phyloP scores from a whole-genome alignment of 2,888 invertebrate genomes.

The Zhuqinia jingwanae region DNA sequence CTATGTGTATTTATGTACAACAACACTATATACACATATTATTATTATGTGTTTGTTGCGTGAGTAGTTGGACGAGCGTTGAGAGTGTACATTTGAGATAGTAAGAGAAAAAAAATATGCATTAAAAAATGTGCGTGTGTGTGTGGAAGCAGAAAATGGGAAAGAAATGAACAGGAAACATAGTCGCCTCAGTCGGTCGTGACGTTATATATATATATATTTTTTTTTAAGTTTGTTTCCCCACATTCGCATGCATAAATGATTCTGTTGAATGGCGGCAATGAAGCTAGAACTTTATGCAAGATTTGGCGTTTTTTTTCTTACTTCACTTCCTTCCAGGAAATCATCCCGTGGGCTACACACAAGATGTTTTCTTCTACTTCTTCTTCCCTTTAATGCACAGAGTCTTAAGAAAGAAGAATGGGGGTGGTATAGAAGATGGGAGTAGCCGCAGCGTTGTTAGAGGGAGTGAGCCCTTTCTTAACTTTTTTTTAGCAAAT shows the following conservation, averaged over 20 bases:
- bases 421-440: too few relatives aligned
- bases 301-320: not conserved
- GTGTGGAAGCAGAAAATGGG: conserved; percentile 10
- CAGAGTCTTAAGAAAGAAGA: too few relatives aligned
- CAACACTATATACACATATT: not conserved
- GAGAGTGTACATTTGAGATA: not conserved
- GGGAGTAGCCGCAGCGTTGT: too few relatives aligned
- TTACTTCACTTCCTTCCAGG: conserved; percentile 52
- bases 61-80: conserved; percentile 1
- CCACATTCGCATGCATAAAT: conserved; percentile 47
- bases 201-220: too few relatives aligned
- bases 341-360: conserved; percentile 40
- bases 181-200: conserved; percentile 34
- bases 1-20: not conserved
- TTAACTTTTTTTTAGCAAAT: too few relatives aligned
- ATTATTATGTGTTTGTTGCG: conserved; percentile 5
- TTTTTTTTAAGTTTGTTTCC: not conserved
- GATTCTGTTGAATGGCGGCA: conserved; percentile 45
- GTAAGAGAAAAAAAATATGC: too few relatives aligned
- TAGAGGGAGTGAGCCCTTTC: too few relatives aligned
- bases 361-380: too few relatives aligned
- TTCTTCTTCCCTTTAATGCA: too few relatives aligned
- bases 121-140: not conserved
- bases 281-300: conserved; percentile 36
- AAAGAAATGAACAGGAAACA: conserved; percentile 27